Conservation (phyloP, 2,113 vertebrate species). For the Notiomystis cincta region DNA sequence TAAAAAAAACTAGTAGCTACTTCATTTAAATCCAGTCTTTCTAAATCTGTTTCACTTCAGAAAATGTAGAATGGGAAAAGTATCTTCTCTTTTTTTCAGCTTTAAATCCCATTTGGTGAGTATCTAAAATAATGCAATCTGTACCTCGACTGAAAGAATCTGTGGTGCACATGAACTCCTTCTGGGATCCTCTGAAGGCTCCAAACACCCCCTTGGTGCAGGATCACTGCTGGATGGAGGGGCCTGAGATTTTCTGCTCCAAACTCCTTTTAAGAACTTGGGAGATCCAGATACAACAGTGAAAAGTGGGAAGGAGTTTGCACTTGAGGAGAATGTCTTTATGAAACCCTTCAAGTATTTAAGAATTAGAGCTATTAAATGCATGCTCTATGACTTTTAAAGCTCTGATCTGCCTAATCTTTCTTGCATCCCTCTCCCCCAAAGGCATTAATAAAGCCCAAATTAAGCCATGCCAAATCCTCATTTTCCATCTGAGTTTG, state of each 20-base stretch:
- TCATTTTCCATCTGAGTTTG: constrained; percentile 27
- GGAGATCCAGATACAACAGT: background rate
- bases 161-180: background rate
- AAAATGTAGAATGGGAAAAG: background rate
- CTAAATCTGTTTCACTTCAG: background rate
- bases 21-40: constrained; percentile 49
- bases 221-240: background rate
- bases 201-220: background rate
- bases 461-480: constrained; percentile 50
- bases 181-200: background rate
- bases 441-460: constrained; percentile 33
- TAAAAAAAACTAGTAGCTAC: background rate
- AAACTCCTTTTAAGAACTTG: background rate
- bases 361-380: constrained; percentile 43
- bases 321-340: constrained; percentile 13
- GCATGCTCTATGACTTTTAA: constrained; percentile 45
- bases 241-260: background rate
- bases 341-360: constrained; percentile 29
- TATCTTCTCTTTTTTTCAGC: background rate
- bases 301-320: background rate
- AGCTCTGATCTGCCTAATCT: constrained; percentile 31
- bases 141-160: background rate
- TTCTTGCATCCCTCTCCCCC: constrained; percentile 36
- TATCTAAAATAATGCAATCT: background rate
- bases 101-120: background rate